A percentile compares a stretch with the other conserved stretches of the same genome.
phyloP scores from a whole-genome alignment of 2,888 invertebrate genomes.

The Cephus sareptanus region DNA sequence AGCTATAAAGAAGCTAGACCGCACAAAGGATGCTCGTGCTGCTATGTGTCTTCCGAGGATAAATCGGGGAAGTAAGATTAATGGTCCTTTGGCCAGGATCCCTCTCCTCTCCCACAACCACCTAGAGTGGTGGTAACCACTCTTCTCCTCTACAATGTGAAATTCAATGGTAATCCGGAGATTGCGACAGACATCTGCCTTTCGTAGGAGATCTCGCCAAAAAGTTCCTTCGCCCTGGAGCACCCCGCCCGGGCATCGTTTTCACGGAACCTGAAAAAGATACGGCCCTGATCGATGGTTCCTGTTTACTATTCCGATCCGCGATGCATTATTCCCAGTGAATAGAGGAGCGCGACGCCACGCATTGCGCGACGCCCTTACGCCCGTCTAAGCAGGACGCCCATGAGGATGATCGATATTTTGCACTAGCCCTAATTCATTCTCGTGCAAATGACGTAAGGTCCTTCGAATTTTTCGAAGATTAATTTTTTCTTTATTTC shows the following conservation, averaged over 20 bases:
- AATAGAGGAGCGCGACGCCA: too few species aligned
- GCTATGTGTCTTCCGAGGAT: slow-evolving; percentile 50
- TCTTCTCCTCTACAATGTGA: slow-evolving; percentile 21
- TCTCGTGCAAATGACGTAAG: too few species aligned
- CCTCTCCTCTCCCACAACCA: slow-evolving; percentile 16
- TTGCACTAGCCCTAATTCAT: too few species aligned
- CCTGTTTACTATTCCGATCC: too few species aligned
- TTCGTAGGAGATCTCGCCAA: slow-evolving; percentile 26
- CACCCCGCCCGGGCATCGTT: background rate
- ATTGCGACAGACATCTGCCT: slow-evolving; percentile 27
- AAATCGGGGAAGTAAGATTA: slow-evolving; percentile 47
- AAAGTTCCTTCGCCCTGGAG: slow-evolving; percentile 15
- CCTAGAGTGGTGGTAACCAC: slow-evolving; percentile 6
- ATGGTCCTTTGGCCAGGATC: slow-evolving; percentile 38
- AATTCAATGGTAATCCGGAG: slow-evolving; percentile 35
- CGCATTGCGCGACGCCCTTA: too few species aligned
- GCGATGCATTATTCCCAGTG: too few species aligned
- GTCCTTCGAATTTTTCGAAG: too few species aligned
- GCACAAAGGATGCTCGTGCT: slow-evolving; percentile 53
- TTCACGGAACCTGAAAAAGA: slow-evolving; percentile 1
- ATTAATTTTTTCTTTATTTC: too few species aligned
- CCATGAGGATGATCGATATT: too few species aligned
- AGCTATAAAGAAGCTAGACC: slow-evolving; percentile 55
- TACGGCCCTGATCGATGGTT: too few species aligned
- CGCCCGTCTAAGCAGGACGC: too few species aligned